These are phyloP conservation scores for Onthophagus sagittarius DNA, from an alignment of 2,888 invertebrate genomes.

Conservation along the genomic window DNA sequence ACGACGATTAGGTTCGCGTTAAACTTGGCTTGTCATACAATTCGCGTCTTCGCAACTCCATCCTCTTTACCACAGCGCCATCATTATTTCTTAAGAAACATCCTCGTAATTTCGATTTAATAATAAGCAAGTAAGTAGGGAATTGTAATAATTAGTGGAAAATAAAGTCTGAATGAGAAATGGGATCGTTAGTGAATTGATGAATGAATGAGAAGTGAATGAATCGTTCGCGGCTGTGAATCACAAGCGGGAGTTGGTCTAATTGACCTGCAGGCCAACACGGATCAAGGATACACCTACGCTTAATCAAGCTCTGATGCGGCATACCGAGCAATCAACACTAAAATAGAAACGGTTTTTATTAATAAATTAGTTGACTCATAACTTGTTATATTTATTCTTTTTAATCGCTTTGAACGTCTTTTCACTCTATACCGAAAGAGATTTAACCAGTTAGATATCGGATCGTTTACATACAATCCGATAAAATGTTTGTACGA, in stretches of 20 bases:
- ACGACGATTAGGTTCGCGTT: conserved; percentile 21
- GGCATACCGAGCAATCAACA: conserved; percentile 24
- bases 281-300: conserved; percentile 45
- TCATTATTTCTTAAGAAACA: too few relatives aligned
- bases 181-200: neutral
- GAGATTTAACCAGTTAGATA: neutral
- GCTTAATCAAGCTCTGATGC: conserved; percentile 30
- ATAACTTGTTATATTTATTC: neutral
- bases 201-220: neutral
- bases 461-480: conserved; percentile 9
- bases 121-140: too few relatives aligned
- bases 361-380: neutral
- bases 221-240: conserved; percentile 29
- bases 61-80: neutral
- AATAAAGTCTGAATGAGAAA: too few relatives aligned
- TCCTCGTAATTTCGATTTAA: too few relatives aligned
- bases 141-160: too few relatives aligned
- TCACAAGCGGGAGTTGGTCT: conserved; percentile 38
- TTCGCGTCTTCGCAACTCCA: neutral
- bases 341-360: neutral
- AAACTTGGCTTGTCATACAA: neutral
- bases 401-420: neutral
- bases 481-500: conserved; percentile 23
- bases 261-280: conserved; percentile 51
- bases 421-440: neutral